Evolutionary conservation across 2,113 vertebrate genomes (phyloP), one percentile per base, ranked within the genome.

Genomic region (Caranx melampygus): DNA sequence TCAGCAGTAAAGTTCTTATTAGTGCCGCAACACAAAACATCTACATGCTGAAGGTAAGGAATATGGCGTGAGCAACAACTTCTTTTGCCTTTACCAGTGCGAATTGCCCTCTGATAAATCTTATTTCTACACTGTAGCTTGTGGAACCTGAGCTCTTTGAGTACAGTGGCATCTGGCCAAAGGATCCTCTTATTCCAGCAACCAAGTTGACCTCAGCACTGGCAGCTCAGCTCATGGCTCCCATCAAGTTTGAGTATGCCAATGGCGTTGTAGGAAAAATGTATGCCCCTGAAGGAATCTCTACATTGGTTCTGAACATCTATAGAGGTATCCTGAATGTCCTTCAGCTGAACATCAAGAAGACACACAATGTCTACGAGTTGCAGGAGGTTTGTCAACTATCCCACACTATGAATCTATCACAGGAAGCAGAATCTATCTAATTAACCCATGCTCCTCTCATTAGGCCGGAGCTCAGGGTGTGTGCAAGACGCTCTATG

Each of bases 401-500:
- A 75, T 62, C 8, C 20, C 42, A 2, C 3, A 26, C 31, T 20
- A 1, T 1, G 60, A 51, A 60, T 33, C 7, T 9, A 40, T 26
- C 8, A 5, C 8, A 15, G 18, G n/a, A 61, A 33, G 20, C 44
- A 60, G 14, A 65, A 77, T 35, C 2, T 61, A n/a, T 8, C 0
- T 1, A 12, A 20, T 85, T 31, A 85, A 35, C 2, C 7, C 21
- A 10, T 44, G 5, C 9, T 74, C 49, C 71, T 35, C 6, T 72
- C 12, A 60, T n/a, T 5, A 97, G 97, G 91, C 88, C 57, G 95
- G 96, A 86, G 88, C 92, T 89, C 95, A 95, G 82, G 97, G 97
- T 57, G 89, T 96, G 61, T 98, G 97, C 93, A 95, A 95, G 34
- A 95, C 96, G 0, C 91, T 93, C 62, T 97, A 96, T 2, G 45